Base-by-base conservation (phyloP, 2,113 vertebrate genomes). In the Scytalopus superciliaris region DNA sequence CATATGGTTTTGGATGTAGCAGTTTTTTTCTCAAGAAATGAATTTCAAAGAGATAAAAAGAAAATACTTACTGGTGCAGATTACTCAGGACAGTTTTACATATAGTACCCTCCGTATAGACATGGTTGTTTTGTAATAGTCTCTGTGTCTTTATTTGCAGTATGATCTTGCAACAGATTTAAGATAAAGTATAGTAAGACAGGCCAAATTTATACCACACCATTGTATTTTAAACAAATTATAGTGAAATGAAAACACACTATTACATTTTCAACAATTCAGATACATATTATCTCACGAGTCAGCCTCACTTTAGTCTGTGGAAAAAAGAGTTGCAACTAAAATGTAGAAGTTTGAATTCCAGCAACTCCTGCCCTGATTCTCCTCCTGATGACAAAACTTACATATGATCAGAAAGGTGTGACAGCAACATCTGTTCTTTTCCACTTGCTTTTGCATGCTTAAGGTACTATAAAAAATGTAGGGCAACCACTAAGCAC, bases 71-170 rank as follows among this genome's bases (percentile, higher is more conserved):
- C 57, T 84, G 66, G 56, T 93, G 69, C 78, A 80, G 55, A 87
- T 90, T 74, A 95, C 89, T 97, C 92, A 95, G 96, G 92, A 94
- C 52, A 30, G 55, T 88, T 93, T 78, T 70, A 57, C 31, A 22
- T 50, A 33, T 8, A 49, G 40, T 84, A 60, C 25, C n/a, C 70
- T 91, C 56, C 39, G 37, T 49, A 35, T 1, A 81, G 70, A 74
- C 6, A 3, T 55, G 27, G 12, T 59, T 86, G 49, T 63, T 84
- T 81, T 75, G 24, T 52, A 66, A 42, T 67, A 8, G 10, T 69
- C 33, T 73, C 10, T 60, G 17, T 63, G 28, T 70, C 19, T 79
- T 50, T 72, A 37, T 72, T 91, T 91, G 78, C 73, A 88, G 6
- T 60, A n/a, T 90, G 64, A 70, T 60, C 31, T 91, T 94, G 49